A percentile compares a stretch with the other conserved stretches of the same genome.
These are phyloP conservation scores for Mythimna albipuncta DNA, from an alignment of 2,888 invertebrate genomes.

Conservation along the genomic window DNA sequence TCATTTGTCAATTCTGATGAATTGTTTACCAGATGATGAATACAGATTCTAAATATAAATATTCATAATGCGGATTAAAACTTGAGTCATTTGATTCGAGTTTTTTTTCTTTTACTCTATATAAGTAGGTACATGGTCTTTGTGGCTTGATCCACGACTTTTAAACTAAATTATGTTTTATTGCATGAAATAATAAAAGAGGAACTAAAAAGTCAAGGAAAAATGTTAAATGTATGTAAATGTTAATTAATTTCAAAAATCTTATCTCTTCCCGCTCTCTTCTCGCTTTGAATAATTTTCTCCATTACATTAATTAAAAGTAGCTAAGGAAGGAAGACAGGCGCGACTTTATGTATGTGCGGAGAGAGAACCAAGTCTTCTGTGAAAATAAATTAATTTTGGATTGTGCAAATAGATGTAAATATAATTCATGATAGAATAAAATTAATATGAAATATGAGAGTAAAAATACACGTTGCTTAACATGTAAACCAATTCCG, in stretches of 20 bases:
- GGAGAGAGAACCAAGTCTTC: background rate
- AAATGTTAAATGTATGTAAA: background rate
- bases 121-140: background rate
- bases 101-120: background rate
- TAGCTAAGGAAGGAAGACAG: background rate
- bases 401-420: background rate
- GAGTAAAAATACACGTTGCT: conserved; percentile 17
- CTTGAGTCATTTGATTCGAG: background rate
- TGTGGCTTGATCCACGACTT: background rate
- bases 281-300: conserved; percentile 7
- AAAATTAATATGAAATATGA: conserved; percentile 11
- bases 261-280: background rate
- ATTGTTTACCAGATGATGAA: conserved; percentile 37
- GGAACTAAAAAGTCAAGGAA: background rate
- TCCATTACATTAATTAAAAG: conserved; percentile 10
- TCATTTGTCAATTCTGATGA: conserved; percentile 48
- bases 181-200: background rate
- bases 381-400: conserved; percentile 1
- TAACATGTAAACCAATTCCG: conserved; percentile 24
- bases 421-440: conserved; percentile 3
- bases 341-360: background rate
- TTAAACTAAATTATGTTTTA: background rate
- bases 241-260: background rate
- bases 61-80: conserved; percentile 29
- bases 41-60: conserved; percentile 44